phyloP scores from a whole-genome alignment of 2,888 invertebrate species.

The Hetaerina titia region DNA sequence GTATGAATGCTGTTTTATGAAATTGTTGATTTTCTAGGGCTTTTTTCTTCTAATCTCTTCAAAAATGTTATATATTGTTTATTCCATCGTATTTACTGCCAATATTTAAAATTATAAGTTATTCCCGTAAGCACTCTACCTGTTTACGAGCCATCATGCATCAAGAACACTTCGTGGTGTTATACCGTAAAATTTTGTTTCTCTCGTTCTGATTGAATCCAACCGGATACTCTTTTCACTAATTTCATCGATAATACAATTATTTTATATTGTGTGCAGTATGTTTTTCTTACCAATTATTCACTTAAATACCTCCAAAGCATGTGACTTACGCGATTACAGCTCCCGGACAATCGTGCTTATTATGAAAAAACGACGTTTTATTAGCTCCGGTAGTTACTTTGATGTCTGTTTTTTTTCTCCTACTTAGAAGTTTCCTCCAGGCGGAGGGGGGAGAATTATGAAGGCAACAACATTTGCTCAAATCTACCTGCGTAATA shows the following conservation, averaged over 20 bases:
- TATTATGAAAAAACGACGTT: slow-evolving; percentile 8
- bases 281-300: background rate
- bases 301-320: background rate
- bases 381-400: background rate
- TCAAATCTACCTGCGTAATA: slow-evolving; percentile 1
- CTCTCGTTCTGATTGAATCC: background rate
- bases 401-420: slow-evolving; percentile 1
- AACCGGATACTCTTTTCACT: background rate
- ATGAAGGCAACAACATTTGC: slow-evolving; percentile 30
- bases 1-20: too few species aligned
- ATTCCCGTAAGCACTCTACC: too few species aligned
- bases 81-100: too few species aligned
- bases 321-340: background rate
- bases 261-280: background rate
- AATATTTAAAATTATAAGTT: too few species aligned
- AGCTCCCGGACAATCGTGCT: background rate
- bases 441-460: background rate
- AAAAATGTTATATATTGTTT: too few species aligned
- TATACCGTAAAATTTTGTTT: background rate
- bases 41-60: too few species aligned
- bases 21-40: too few species aligned
- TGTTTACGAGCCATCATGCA: too few species aligned
- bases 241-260: background rate
- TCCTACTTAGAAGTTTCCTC: background rate
- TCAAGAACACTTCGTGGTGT: too few species aligned